Percentiles rank a stretch among this genome's conserved stretches.
Evolutionary conservation across 2,888 invertebrate genomes (phyloP).

Genomic region (Pomacea canaliculata): DNA sequence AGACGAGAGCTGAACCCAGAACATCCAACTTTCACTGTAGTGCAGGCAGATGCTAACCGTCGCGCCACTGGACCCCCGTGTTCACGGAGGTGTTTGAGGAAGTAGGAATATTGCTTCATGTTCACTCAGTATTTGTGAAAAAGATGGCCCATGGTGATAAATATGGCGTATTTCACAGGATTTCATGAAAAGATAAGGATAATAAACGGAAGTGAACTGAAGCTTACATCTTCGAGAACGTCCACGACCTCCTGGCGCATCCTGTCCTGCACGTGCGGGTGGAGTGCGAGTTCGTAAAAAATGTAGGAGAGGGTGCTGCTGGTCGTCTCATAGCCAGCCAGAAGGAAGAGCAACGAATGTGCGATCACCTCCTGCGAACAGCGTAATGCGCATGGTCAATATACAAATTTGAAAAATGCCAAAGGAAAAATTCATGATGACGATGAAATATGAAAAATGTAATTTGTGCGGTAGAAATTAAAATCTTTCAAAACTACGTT

Average conservation of each 20-base stretch:
- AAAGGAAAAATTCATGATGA: not conserved
- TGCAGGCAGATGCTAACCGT: too few relatives aligned
- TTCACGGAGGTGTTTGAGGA: too few relatives aligned
- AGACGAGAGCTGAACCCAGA: too few relatives aligned
- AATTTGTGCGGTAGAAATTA: too few relatives aligned
- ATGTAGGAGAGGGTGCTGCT: conserved; percentile 71
- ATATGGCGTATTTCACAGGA: too few relatives aligned
- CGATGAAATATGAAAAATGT: not conserved
- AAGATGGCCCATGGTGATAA: too few relatives aligned
- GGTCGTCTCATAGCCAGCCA: conserved; percentile 74
- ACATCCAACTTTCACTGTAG: too few relatives aligned
- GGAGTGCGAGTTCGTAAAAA: conserved; percentile 70
- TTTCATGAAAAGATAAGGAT: too few relatives aligned
- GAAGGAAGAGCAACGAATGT: conserved; percentile 70
- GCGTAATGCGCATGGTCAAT: not conserved
- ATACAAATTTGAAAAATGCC: not conserved
- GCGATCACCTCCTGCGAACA: conserved; percentile 61
- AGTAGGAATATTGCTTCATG: too few relatives aligned
- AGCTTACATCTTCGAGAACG: conserved; percentile 36
- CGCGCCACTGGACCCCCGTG: too few relatives aligned
- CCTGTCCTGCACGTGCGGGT: conserved; percentile 70
- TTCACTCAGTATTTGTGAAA: too few relatives aligned
- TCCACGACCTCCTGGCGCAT: conserved; percentile 70
- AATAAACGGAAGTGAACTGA: not conserved
- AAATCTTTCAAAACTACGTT: too few relatives aligned